Conservation (phyloP, 1,140 invertebrate genomes). For the Brachionus rubens region DNA sequence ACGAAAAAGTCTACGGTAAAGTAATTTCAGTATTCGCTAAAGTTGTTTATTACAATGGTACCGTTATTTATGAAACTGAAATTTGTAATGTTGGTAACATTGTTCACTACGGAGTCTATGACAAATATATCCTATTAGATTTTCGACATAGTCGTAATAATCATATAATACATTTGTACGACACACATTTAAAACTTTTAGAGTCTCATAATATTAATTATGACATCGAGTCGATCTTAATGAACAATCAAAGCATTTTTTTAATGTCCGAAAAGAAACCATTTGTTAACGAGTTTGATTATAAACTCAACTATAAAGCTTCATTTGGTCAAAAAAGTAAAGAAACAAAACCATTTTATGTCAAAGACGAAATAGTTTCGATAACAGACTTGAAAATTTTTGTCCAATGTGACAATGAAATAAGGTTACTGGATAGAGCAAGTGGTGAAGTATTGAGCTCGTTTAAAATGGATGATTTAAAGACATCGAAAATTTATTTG, state of each 20-base stretch:
- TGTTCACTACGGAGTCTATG: background rate
- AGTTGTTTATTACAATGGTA: constrained; percentile 21
- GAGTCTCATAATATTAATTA: background rate
- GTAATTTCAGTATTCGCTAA: constrained; percentile 11
- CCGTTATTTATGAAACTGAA: background rate
- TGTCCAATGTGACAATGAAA: constrained; percentile 2
- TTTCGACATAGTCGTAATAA: background rate
- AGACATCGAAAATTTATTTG: background rate
- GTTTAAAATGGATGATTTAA: background rate
- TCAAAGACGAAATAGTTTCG: background rate
- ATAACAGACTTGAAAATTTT: constrained; percentile 9
- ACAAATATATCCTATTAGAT: background rate
- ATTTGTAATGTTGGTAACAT: background rate
- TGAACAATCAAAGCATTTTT: background rate
- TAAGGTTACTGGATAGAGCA: background rate
- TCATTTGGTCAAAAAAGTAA: constrained; percentile 5
- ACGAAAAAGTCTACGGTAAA: constrained; percentile 31
- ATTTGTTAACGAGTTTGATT: background rate
- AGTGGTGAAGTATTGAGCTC: background rate
- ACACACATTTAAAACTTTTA: background rate
- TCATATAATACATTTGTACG: constrained; percentile 3
- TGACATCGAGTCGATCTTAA: background rate
- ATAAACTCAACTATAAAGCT: background rate
- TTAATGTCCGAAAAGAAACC: background rate
- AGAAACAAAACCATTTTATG: background rate